Evolutionary conservation across 2,888 invertebrate species (phyloP).

Genomic region (Ophonus ardosiacus): DNA sequence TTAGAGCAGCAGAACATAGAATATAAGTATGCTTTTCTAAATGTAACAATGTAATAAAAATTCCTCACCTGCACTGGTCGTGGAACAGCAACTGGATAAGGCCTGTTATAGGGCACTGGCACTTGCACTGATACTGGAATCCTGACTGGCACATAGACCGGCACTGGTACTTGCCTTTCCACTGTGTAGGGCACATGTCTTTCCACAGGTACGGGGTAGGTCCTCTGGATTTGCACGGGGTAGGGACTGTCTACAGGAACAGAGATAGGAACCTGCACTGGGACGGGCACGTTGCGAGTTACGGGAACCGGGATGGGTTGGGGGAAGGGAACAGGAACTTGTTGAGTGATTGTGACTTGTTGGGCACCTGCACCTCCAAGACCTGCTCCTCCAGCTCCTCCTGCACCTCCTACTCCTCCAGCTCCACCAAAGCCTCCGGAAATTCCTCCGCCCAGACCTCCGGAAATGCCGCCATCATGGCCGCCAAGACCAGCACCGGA

Average conservation of each 20-base stretch:
- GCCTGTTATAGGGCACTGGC: slow-evolving; percentile 34
- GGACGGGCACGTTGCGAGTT: not conserved
- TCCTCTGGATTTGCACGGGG: slow-evolving; percentile 17
- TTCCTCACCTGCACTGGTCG: not conserved
- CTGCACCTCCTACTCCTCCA: not conserved
- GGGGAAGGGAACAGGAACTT: slow-evolving; percentile 32
- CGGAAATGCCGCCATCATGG: not conserved
- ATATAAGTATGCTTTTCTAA: no score
- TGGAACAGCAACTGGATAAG: slow-evolving; percentile 16
- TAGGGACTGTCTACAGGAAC: slow-evolving; percentile 40
- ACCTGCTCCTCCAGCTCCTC: slow-evolving; percentile 1
- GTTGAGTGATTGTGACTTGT: slow-evolving; percentile 19
- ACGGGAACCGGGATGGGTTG: slow-evolving; percentile 13
- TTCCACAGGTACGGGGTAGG: slow-evolving; percentile 47
- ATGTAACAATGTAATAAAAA: no score
- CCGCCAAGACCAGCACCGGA: not conserved
- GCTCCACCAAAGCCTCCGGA: not conserved
- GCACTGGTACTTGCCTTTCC: slow-evolving; percentile 10
- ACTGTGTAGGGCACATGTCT: slow-evolving; percentile 44
- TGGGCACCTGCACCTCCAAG: slow-evolving; percentile 2
- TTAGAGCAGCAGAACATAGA: no score
- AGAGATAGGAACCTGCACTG: slow-evolving; percentile 39
- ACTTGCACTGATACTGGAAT: slow-evolving; percentile 28
- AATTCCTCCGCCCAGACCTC: not conserved
- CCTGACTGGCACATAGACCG: slow-evolving; percentile 14